These are phyloP conservation scores for Oryzias dopingdopingensis DNA, from an alignment of 2,797 vertebrate genomes.

Conservation along the genomic window DNA sequence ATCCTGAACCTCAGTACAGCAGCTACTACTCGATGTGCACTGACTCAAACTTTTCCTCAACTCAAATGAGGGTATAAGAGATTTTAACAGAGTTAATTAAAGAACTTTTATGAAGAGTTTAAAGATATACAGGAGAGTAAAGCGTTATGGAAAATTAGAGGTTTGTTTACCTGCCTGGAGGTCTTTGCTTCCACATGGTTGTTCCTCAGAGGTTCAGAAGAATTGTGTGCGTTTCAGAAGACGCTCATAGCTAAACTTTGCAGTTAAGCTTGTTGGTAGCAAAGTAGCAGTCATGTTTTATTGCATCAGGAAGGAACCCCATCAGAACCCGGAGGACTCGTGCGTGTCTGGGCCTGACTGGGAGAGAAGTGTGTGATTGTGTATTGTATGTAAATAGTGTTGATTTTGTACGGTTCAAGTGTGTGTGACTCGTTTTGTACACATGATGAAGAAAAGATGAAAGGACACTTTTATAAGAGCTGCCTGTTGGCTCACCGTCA, in stretches of 20 bases:
- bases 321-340: conserved; percentile 37
- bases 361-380: conserved; percentile 64
- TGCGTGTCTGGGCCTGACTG: conserved; percentile 65
- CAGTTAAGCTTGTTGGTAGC: too few relatives aligned
- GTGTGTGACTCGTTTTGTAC: conserved; percentile 85
- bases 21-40: conserved; percentile 31
- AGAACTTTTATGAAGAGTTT: conserved; percentile 27
- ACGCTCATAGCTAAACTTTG: too few relatives aligned
- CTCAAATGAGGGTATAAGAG: conserved; percentile 1
- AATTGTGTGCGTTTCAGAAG: too few relatives aligned
- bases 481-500: conserved; percentile 78
- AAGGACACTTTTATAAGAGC: conserved; percentile 85
- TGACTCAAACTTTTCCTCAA: conserved; percentile 14
- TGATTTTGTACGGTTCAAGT: conserved; percentile 85
- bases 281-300: too few relatives aligned
- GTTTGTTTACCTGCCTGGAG: conserved; percentile 26
- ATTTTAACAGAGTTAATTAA: conserved; percentile 29
- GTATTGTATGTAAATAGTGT: conserved; percentile 80
- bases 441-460: conserved; percentile 82
- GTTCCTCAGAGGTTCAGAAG: conserved; percentile 8
- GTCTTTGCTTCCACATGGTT: conserved; percentile 3
- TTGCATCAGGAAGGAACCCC: neutral
- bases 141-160: too few relatives aligned
- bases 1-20: conserved; percentile 29
- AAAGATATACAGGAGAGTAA: conserved; percentile 1